A percentile compares a stretch with the other conserved stretches of the same genome.
Conservation (phyloP, 2,113 vertebrate species). For the Chloropsis cyanopogon region DNA sequence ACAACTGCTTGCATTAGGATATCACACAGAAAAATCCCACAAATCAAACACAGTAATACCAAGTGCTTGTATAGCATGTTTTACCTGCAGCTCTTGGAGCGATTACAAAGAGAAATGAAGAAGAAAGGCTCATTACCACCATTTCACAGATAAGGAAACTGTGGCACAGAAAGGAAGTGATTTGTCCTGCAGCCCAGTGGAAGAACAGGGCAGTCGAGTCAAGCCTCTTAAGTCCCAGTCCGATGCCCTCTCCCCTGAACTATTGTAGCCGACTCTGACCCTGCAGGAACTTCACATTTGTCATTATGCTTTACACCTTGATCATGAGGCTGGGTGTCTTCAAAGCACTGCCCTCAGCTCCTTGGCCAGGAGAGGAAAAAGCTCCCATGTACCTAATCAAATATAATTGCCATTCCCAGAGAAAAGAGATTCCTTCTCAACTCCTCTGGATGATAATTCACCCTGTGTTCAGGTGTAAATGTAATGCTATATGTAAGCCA, state of each 20-base stretch:
- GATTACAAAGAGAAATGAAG: constrained; percentile 54
- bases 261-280: constrained; percentile 50
- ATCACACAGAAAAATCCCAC: constrained; percentile 20
- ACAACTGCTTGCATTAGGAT: neutral
- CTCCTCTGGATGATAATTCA: constrained; percentile 66
- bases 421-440: constrained; percentile 68
- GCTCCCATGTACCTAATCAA: constrained; percentile 65
- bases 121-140: constrained; percentile 62
- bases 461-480: constrained; percentile 67
- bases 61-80: constrained; percentile 25
- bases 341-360: constrained; percentile 65
- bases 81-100: constrained; percentile 58
- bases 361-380: constrained; percentile 65
- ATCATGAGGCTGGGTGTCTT: constrained; percentile 65
- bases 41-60: constrained; percentile 51
- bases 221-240: constrained; percentile 62
- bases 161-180: constrained; percentile 60
- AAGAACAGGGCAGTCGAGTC: constrained; percentile 57
- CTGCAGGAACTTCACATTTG: constrained; percentile 63
- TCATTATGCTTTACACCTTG: constrained; percentile 65
- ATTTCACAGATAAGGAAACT: constrained; percentile 57
- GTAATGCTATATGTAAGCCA: constrained; percentile 61
- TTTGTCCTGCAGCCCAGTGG: constrained; percentile 55
- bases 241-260: constrained; percentile 62
- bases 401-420: constrained; percentile 68